Evolutionary conservation across 2,113 vertebrate genomes (phyloP).

Genomic region (Grallaria varia): DNA sequence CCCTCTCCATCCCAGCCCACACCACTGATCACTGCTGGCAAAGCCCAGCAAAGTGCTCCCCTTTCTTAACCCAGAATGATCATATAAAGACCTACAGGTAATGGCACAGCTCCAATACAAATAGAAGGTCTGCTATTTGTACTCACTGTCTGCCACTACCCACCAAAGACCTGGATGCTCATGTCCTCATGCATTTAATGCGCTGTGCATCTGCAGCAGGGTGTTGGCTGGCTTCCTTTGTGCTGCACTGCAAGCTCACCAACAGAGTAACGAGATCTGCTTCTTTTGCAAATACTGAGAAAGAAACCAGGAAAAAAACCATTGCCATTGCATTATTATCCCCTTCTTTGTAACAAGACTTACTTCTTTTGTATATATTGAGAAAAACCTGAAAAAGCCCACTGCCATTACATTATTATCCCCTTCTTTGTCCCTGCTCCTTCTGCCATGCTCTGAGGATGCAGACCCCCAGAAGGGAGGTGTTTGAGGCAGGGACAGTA

Average conservation of each 20-base stretch:
- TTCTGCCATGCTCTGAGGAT: not conserved
- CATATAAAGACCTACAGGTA: not conserved
- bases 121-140: not conserved
- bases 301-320: not conserved
- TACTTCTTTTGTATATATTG: not conserved
- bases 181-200: not conserved
- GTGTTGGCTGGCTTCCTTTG: not conserved
- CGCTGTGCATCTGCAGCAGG: not conserved
- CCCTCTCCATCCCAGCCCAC: not conserved
- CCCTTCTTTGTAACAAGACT: not conserved
- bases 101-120: not conserved
- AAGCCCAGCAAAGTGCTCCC: not conserved
- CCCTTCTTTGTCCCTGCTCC: not conserved
- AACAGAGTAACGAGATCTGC: not conserved
- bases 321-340: not conserved
- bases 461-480: not conserved
- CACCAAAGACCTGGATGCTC: not conserved
- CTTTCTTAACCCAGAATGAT: not conserved
- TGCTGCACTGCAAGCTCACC: not conserved
- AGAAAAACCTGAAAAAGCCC: not conserved
- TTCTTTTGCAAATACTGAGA: not conserved
- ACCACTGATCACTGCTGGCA: rapidly evolving
- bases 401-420: not conserved
- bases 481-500: not conserved
- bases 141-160: not conserved